Base-by-base conservation (phyloP, 2,888 invertebrate genomes). In the Eledone cirrhosa region DNA sequence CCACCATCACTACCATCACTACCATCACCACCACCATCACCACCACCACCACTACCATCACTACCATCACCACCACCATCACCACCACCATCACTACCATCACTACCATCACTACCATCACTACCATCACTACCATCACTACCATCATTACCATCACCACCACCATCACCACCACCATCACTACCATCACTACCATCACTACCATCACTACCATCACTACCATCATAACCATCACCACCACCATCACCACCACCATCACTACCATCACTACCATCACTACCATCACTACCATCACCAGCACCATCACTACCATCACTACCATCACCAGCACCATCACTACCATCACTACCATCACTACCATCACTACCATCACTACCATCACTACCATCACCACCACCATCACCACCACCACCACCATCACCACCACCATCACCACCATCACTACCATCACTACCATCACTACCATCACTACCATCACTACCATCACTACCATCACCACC, bases 361-460 rank as follows among this genome's bases (percentile, higher is more conserved):
- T 16, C 16, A 19, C 19, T 19, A 19, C 19, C 16, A 16, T 59
- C 16, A 19, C 19, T 59, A 19, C n/a, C 16, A 16, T 59, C 16
- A n/a, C 59, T 19, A n/a, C 59, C n/a, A 59, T n/a, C 16, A n/a
- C n/a, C 16, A n/a, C 59, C 16, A n/a, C n/a, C 16, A 16, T 59
- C 16, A 59, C 59, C 16, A 19, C 59, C n/a, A 59, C 47, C n/a
- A 33, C n/a, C 72, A 16, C 69, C 31, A 16, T 29, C 72, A 22
- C 48, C 16, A 47, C 47, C 79, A 67, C 81, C 79, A 65, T 75
- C 72, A 77, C 59, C 79, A 59, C 65, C 78, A 77, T 80, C 77
- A 48, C 78, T 74, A 78, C n/a, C n/a, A n/a, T n/a, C n/a, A n/a
- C n/a, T n/a, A n/a, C n/a, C n/a, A n/a, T n/a, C n/a, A n/a, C n/a